Evolutionary conservation across 2,797 vertebrate genomes (phyloP).

Genomic region (Natrix natrix): DNA sequence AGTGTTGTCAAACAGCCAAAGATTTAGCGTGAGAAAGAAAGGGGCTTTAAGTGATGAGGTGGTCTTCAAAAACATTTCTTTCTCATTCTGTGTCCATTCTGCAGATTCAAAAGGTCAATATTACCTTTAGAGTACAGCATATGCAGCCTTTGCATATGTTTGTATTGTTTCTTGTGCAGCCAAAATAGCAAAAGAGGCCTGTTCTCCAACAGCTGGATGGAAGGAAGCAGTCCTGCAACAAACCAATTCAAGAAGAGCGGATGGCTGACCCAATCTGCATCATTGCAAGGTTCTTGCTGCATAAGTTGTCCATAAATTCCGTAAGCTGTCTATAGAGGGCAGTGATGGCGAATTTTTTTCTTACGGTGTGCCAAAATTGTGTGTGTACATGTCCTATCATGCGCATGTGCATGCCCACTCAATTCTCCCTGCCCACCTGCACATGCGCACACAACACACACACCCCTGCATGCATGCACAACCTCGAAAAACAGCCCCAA

Average conservation of each 20-base stretch:
- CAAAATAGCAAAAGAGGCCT: neutral
- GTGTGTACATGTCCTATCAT: no score
- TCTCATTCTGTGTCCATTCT: neutral
- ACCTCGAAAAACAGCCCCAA: no score
- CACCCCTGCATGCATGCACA: no score
- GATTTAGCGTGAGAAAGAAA: neutral
- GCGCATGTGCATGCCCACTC: no score
- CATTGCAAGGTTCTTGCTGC: neutral
- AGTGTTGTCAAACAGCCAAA: neutral
- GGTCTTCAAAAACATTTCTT: neutral
- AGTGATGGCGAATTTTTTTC: no score
- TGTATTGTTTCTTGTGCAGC: neutral
- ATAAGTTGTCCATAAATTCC: neutral
- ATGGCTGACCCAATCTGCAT: neutral
- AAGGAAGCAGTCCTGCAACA: neutral
- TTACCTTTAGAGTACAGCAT: neutral
- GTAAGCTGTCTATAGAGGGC: neutral
- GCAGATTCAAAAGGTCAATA: neutral
- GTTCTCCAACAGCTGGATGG: neutral
- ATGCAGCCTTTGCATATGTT: neutral
- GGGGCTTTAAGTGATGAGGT: neutral
- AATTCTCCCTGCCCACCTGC: no score
- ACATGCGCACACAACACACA: no score
- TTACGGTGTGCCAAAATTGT: no score
- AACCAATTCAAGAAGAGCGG: neutral